Evolutionary conservation across 1,140 invertebrate genomes (phyloP).

Genomic region (Himalopsyche phryganea): DNA sequence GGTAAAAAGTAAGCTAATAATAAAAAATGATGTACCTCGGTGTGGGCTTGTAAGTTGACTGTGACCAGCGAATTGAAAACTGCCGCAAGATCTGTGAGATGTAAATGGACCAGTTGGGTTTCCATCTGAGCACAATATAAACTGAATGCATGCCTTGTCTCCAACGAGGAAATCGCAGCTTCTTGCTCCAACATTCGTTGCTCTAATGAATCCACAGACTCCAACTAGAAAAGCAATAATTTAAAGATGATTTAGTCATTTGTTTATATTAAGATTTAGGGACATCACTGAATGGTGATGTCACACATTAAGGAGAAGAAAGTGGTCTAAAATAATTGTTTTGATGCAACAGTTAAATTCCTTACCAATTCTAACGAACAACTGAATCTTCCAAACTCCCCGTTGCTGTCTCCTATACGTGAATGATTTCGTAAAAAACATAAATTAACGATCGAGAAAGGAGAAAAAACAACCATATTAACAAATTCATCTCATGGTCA

Average conservation of each 20-base stretch:
- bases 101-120: slow-evolving; percentile 66
- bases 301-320: neutral
- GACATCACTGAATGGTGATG: too few species aligned
- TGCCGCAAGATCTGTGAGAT: slow-evolving; percentile 63
- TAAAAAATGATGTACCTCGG: slow-evolving; percentile 53
- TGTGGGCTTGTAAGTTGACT: slow-evolving; percentile 59
- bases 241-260: slow-evolving; percentile 45
- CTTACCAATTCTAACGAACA: too few species aligned
- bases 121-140: slow-evolving; percentile 71
- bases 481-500: too few species aligned
- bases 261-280: too few species aligned
- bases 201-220: slow-evolving; percentile 66
- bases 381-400: too few species aligned
- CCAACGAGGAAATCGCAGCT: slow-evolving; percentile 66
- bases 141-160: slow-evolving; percentile 67
- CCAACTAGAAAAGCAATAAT: slow-evolving; percentile 50
- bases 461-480: too few species aligned
- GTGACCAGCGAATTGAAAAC: slow-evolving; percentile 60
- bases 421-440: too few species aligned
- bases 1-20: neutral
- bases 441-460: too few species aligned
- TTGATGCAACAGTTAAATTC: too few species aligned
- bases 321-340: neutral
- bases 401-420: too few species aligned
- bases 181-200: slow-evolving; percentile 69